Evolutionary conservation across 2,888 invertebrate genomes (phyloP), one percentile per base, ranked within the genome.

Genomic region (Hymenopus coronatus): DNA sequence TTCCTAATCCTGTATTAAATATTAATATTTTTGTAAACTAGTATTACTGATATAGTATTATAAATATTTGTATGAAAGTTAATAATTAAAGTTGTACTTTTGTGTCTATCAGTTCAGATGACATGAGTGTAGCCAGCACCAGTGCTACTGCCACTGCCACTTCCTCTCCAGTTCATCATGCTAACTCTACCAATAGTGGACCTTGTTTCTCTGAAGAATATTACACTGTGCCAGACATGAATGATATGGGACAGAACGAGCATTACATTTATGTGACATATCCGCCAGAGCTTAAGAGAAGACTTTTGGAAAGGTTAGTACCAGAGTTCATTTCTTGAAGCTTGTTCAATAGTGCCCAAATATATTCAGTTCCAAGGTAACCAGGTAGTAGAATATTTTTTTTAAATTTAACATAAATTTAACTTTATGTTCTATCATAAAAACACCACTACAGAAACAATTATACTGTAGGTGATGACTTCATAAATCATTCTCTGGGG

Each of bases 231-330:
- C 94, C 95, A 89, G 93, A 93, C 92, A 92, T 92, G 92, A 95
- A 94, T 92, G 92, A 92, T 88, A 89, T 92, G 85, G 91, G 91
- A 28, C 91, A 91, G 88, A 92, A 91, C 90, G 94, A 94, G 91
- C 96, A 96, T 93, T 97, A 97, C 93, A 97, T 97, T 92, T 97
- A 97, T 93, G 97, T 97, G 91, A 97, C 97, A 88, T 97, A 97
- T 94, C 97, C 97, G 91, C 97, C 97, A 82, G 97, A 97, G 93
- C 94, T 97, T 90, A 97, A 97, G 93, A 95, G 97, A 92, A 94
- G 97, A 91, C 95, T 97, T 92, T 94, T 97, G 91, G 97, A 97
- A 94, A 97, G 97, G 96, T 97, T 95, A 91, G 92, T 92, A 89
- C 90, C 25, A 93, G 93, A 92, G 89, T 40, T 33, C 40, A 40